phyloP scores from a whole-genome alignment of 2,888 invertebrate species.

The Nyleta sp. region DNA sequence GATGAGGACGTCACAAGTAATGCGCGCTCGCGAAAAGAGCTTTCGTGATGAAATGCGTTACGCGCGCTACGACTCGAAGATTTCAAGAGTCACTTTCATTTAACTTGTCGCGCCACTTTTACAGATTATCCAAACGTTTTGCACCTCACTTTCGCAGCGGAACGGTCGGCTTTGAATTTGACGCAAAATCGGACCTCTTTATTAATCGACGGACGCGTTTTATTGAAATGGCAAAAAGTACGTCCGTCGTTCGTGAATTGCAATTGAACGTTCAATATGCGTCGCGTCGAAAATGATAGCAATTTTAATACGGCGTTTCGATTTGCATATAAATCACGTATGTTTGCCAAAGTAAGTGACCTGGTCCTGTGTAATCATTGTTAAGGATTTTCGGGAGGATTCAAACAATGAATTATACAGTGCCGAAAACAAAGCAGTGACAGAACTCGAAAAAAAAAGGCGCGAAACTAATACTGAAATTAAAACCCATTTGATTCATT shows the following conservation, averaged over 20 bases:
- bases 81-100: slow-evolving; percentile 29
- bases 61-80: slow-evolving; percentile 24
- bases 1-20: slow-evolving; percentile 14
- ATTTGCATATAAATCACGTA: slow-evolving; percentile 24
- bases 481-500: too few species aligned
- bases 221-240: too few species aligned
- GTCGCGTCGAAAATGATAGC: too few species aligned
- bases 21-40: slow-evolving; percentile 14
- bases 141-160: neutral
- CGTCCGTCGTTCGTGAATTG: neutral
- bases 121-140: slow-evolving; percentile 10
- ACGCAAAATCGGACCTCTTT: neutral
- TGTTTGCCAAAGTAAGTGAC: neutral
- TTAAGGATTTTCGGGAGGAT: neutral
- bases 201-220: too few species aligned
- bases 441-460: neutral
- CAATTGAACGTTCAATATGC: too few species aligned
- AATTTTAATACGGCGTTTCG: neutral
- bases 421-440: neutral
- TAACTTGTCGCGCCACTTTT: slow-evolving; percentile 3
- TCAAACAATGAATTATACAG: slow-evolving; percentile 6
- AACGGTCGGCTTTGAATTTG: too few species aligned
- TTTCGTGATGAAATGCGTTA: slow-evolving; percentile 34
- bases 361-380: neutral
- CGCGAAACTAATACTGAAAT: neutral